Evolutionary conservation across 2,888 invertebrate species (phyloP), one percentile per base, ranked within the genome.

Genomic region (Hypomecis punctinalis): DNA sequence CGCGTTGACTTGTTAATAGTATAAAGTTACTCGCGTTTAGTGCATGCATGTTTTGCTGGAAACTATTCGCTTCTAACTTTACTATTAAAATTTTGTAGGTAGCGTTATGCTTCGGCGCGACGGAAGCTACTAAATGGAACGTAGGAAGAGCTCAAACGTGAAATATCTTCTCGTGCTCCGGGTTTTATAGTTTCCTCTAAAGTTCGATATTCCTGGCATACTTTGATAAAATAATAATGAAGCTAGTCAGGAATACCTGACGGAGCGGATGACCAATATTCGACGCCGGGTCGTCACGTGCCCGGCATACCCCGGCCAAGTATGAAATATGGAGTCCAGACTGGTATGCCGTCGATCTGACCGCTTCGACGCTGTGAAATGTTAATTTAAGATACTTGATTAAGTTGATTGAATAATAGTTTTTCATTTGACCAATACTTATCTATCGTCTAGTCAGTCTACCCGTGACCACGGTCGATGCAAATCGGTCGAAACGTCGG

Each of bases 311-410:
- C 71, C 46, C 73, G 74, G 64, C 74, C 74, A 76, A 82, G 79
- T 82, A 85, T 88, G 87, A 88, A 88, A 86, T 88, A 87, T 88
- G 81, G 78, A 83, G 79, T 79, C 74, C 75, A 79, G 80, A 79
- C 78, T 54, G 65, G 61, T 79, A 78, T 82, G 76, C 74, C 82
- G 80, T 78, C 72, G 76, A 49, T 39, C 43, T 62, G 51, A 45
- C 54, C 54, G 33, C 48, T 45, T 7, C 33, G 48, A n/a, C 35
- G 36, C 47, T 5, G 43, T 57, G 52, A 37, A 58, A 54, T 49
- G 39, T 56, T 52, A 57, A 48, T 56, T 53, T 45, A 8, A 56
- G 35, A 48, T 33, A 35, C 8, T n/a, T 59, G 10, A 10, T 40
- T 0, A 55, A 56, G 57, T 63, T 52, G 7, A 57, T 56, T 56